Percentiles rank a stretch among this genome's conserved stretches.
Conservation (phyloP, 2,888 invertebrate genomes). For the Chrysotoxum bicinctum region DNA sequence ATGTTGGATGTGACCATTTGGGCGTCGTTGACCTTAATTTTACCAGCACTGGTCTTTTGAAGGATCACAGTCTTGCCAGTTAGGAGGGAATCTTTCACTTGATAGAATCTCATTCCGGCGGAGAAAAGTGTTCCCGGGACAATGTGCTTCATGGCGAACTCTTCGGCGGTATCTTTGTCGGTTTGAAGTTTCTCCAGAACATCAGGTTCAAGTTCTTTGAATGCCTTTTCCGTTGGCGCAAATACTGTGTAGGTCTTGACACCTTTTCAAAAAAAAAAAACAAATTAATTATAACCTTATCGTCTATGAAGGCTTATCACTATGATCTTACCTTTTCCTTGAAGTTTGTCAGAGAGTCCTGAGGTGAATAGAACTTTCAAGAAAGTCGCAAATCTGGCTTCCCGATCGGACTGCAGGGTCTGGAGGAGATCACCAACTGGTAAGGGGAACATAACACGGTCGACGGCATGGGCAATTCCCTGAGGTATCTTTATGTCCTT, state of each 20-base stretch:
- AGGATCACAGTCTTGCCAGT: constrained; percentile 89
- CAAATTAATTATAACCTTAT: not conserved
- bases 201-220: constrained; percentile 85
- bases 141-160: constrained; percentile 89
- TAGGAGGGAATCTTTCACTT: constrained; percentile 90
- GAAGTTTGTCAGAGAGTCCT: constrained; percentile 87
- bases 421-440: constrained; percentile 93
- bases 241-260: constrained; percentile 92
- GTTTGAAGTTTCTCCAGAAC: constrained; percentile 85
- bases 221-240: constrained; percentile 92
- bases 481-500: constrained; percentile 92
- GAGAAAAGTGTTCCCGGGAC: constrained; percentile 91
- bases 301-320: accelerated
- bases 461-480: constrained; percentile 92
- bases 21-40: constrained; percentile 91
- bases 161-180: constrained; percentile 86
- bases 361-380: constrained; percentile 89
- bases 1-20: constrained; percentile 92
- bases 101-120: constrained; percentile 93
- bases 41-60: constrained; percentile 88
- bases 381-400: constrained; percentile 90
- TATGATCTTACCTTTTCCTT: constrained; percentile 79
- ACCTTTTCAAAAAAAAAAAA: constrained; percentile 83
- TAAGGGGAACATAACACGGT: constrained; percentile 93
- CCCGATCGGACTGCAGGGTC: constrained; percentile 92